Percentiles rank a stretch among this genome's conserved stretches.
These are phyloP conservation scores for Carposina sasakii DNA, from an alignment of 1,140 invertebrate genomes.

Conservation along the genomic window DNA sequence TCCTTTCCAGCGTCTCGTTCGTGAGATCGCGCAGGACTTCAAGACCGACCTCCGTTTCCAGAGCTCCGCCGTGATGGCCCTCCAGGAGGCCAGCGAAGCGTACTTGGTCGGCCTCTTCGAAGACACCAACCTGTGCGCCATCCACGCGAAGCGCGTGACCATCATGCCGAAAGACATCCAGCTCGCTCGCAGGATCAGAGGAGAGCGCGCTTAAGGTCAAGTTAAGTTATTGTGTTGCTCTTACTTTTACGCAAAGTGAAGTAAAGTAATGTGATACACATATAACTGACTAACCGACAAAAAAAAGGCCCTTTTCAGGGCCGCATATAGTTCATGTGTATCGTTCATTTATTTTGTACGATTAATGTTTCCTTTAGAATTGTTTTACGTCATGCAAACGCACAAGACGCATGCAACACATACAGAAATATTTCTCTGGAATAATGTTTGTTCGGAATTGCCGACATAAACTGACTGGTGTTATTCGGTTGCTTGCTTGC, in stretches of 20 bases:
- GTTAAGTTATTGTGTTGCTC: too few relatives aligned
- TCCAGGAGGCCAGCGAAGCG: conserved; percentile 72
- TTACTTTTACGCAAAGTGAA: too few relatives aligned
- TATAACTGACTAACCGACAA: too few relatives aligned
- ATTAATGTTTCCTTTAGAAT: too few relatives aligned
- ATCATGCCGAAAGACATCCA: conserved; percentile 96
- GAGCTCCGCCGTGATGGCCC: conserved; percentile 83
- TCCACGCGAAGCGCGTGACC: conserved; percentile 93
- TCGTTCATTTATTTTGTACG: too few relatives aligned
- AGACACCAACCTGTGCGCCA: conserved; percentile 82
- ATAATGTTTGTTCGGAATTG: too few relatives aligned
- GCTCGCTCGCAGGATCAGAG: conserved; percentile 83
- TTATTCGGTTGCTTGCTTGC: too few relatives aligned
- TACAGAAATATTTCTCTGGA: too few relatives aligned
- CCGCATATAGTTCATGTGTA: neutral
- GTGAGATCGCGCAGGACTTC: conserved; percentile 90
- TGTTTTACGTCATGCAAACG: too few relatives aligned
- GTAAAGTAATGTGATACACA: too few relatives aligned
- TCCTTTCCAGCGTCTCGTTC: conserved; percentile 88
- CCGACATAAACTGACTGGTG: too few relatives aligned
- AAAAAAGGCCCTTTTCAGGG: neutral
- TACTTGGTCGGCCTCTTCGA: conserved; percentile 90
- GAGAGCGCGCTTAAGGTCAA: conserved; percentile 83
- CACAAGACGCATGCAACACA: too few relatives aligned
- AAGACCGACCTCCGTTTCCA: conserved; percentile 88